Conservation (phyloP, 2,797 vertebrate genomes). For the Echeneis naucrates region DNA sequence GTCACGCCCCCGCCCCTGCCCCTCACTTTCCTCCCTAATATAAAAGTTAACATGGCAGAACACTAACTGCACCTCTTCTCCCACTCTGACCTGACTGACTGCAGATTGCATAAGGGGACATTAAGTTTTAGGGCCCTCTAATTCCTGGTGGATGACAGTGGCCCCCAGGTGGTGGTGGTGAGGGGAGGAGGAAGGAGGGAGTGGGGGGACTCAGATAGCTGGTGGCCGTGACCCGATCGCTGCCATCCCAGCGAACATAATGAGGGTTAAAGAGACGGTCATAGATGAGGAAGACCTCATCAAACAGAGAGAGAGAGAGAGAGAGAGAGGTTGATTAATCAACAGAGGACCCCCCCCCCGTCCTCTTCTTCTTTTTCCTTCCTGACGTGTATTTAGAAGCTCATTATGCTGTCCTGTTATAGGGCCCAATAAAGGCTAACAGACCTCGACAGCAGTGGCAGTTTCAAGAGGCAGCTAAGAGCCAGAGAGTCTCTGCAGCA, state of each 20-base stretch:
- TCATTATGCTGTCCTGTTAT: constrained; percentile 78
- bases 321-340: constrained; percentile 84
- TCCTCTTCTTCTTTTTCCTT: constrained; percentile 36
- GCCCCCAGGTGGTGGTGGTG: too few relatives aligned
- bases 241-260: constrained; percentile 70
- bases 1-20: constrained; percentile 15
- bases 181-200: too few relatives aligned
- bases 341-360: constrained; percentile 51
- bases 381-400: constrained; percentile 79
- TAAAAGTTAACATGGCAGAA: constrained; percentile 84
- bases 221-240: constrained; percentile 68
- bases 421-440: constrained; percentile 79
- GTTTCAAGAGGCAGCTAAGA: constrained; percentile 70
- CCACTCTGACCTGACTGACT: constrained; percentile 70
- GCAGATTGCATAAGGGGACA: constrained; percentile 80
- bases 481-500: constrained; percentile 40
- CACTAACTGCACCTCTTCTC: constrained; percentile 73
- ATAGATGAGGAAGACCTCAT: constrained; percentile 80
- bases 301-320: constrained; percentile 71
- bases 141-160: constrained; percentile 74
- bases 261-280: constrained; percentile 82
- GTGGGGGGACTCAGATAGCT: constrained; percentile 22
- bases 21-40: constrained; percentile 49
- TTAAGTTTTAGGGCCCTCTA: constrained; percentile 84
- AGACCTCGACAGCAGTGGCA: constrained; percentile 71